These are phyloP conservation scores for Epinephelus cyanopodus DNA, from an alignment of 2,113 vertebrate genomes.

Conservation along the genomic window DNA sequence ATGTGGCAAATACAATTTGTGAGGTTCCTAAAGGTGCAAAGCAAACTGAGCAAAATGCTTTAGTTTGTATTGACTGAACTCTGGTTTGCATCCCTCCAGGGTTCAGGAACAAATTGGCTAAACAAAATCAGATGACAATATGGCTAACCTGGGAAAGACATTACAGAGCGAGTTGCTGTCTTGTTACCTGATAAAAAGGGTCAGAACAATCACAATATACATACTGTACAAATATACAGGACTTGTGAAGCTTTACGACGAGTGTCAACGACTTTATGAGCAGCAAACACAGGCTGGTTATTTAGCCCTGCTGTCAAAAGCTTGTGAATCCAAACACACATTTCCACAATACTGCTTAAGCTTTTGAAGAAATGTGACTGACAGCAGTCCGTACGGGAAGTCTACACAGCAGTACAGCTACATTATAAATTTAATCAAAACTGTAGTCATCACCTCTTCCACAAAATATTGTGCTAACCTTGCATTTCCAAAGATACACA, in stretches of 20 bases:
- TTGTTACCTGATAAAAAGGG: conserved; percentile 46
- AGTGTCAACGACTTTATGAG: not conserved
- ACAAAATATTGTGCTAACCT: conserved; percentile 6
- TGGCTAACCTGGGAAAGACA: conserved; percentile 21
- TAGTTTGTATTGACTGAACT: conserved; percentile 10
- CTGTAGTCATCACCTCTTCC: not conserved
- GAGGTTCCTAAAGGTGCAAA: conserved; percentile 16
- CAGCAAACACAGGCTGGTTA: conserved; percentile 17
- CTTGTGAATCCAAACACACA: not conserved
- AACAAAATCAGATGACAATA: not conserved
- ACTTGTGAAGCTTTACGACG: not conserved
- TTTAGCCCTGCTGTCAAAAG: conserved; percentile 9
- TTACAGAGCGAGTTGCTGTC: not conserved
- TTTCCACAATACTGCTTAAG: not conserved
- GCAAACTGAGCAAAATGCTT: not conserved
- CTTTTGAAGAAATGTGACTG: conserved; percentile 19
- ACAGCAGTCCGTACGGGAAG: conserved; percentile 8
- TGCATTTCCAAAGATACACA: conserved; percentile 9
- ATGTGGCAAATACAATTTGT: not conserved
- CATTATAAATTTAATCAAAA: not conserved
- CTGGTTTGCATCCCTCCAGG: not conserved
- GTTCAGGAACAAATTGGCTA: not conserved
- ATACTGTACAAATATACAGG: conserved; percentile 57
- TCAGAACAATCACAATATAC: conserved; percentile 26
- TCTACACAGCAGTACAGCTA: conserved; percentile 1